Percentiles rank a stretch among this genome's conserved stretches.
Conservation (phyloP, 2,888 invertebrate species). For the Notodonta dromedarius region DNA sequence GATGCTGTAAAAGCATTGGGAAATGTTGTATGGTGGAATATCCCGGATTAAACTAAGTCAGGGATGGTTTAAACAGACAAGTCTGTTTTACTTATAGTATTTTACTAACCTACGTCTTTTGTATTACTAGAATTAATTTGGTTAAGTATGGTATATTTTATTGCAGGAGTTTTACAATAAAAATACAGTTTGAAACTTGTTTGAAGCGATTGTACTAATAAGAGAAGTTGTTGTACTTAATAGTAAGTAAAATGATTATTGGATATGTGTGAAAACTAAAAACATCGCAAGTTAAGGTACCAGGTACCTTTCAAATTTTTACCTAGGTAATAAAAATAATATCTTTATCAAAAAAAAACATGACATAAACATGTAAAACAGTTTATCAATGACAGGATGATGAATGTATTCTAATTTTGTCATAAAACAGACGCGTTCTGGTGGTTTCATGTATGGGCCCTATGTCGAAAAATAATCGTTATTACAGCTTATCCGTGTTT, state of each 20-base stretch:
- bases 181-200: neutral
- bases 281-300: neutral
- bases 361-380: neutral
- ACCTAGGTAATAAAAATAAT: neutral
- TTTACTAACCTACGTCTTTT: too few species aligned
- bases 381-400: neutral
- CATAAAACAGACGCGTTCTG: neutral
- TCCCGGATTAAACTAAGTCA: neutral
- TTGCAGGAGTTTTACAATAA: neutral
- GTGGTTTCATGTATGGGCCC: conserved; percentile 12
- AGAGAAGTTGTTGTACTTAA: conserved; percentile 6
- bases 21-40: conserved; percentile 6
- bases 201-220: neutral
- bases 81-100: too few species aligned
- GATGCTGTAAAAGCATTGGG: conserved; percentile 10
- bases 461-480: conserved; percentile 8
- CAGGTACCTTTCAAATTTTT: neutral
- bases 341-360: neutral
- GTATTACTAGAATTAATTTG: too few species aligned
- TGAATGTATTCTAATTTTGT: neutral
- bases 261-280: neutral
- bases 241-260: neutral
- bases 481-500: conserved; percentile 5
- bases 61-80: too few species aligned
- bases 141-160: neutral